Conservation (phyloP, 2,113 vertebrate genomes). For the Oryzias curvinotus region DNA sequence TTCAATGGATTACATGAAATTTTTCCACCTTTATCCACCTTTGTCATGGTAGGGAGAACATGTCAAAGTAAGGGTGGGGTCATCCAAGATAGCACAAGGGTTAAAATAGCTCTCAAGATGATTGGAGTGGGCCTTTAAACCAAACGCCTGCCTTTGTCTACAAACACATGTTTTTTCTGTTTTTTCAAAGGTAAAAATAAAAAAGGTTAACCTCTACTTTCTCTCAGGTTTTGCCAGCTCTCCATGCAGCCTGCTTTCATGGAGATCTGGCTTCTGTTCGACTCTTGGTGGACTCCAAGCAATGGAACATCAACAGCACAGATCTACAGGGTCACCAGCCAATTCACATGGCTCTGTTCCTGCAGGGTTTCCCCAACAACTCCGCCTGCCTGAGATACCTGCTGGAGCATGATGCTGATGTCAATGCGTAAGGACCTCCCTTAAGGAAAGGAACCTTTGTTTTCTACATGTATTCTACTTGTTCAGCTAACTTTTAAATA, state of each 20-base stretch:
- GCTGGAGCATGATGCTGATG: slow-evolving; percentile 59
- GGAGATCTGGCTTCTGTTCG: slow-evolving; percentile 46
- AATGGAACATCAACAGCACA: slow-evolving; percentile 37
- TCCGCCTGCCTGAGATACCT: slow-evolving; percentile 58
- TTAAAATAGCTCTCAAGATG: no score
- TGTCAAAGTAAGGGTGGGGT: no score
- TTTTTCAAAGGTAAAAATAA: not conserved
- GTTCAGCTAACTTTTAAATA: not conserved
- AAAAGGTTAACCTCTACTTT: not conserved
- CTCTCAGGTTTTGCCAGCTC: slow-evolving; percentile 47
- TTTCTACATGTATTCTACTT: not conserved
- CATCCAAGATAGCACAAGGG: no score
- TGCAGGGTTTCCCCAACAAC: slow-evolving; percentile 32
- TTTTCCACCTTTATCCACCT: no score
- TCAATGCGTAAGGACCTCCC: slow-evolving; percentile 52
- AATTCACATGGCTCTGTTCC: slow-evolving; percentile 64
- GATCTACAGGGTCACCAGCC: slow-evolving; percentile 54
- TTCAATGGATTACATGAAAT: no score
- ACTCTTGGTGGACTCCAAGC: slow-evolving; percentile 41
- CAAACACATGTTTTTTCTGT: not conserved
- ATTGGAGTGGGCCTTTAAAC: no score
- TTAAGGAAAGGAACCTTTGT: not conserved
- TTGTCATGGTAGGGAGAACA: no score
- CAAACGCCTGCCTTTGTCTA: no score
- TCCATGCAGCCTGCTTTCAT: slow-evolving; percentile 64